Evolutionary conservation across 2,888 invertebrate genomes (phyloP).

Genomic region (Liopterus haemorrhoidalis): DNA sequence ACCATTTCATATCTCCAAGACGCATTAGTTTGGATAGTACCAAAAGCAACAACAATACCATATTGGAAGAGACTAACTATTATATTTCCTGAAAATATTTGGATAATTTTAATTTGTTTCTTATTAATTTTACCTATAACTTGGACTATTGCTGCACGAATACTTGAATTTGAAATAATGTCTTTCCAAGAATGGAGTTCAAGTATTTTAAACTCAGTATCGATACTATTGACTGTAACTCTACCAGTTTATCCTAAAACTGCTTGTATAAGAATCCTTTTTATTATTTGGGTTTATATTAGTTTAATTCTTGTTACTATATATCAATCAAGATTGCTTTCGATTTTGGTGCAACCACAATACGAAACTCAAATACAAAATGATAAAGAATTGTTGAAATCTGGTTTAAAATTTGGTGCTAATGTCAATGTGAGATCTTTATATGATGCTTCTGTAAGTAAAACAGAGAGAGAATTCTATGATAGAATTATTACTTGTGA

Average conservation of each 20-base stretch:
- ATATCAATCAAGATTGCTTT: slow-evolving; percentile 23
- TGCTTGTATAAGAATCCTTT: slow-evolving; percentile 9
- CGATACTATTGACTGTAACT: slow-evolving; percentile 8
- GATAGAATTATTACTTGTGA: slow-evolving; percentile 5
- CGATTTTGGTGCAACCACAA: slow-evolving; percentile 15
- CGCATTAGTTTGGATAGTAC: slow-evolving; percentile 12
- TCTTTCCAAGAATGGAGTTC: neutral
- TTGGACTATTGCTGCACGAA: slow-evolving; percentile 3
- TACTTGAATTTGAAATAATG: slow-evolving; percentile 5
- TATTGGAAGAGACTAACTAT: slow-evolving; percentile 6
- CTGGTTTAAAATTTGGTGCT: slow-evolving; percentile 19
- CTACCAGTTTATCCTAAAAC: slow-evolving; percentile 12
- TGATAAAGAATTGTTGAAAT: slow-evolving; percentile 17
- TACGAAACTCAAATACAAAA: slow-evolving; percentile 22
- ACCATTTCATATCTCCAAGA: slow-evolving; percentile 12
- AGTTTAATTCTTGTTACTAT: slow-evolving; percentile 12
- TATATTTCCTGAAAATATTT: slow-evolving; percentile 6
- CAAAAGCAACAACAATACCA: slow-evolving; percentile 4
- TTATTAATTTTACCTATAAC: slow-evolving; percentile 6
- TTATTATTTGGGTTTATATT: slow-evolving; percentile 8
- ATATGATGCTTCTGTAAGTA: slow-evolving; percentile 1
- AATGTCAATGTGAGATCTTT: slow-evolving; percentile 8
- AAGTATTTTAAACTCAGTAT: slow-evolving; percentile 1
- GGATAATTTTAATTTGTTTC: slow-evolving; percentile 6
- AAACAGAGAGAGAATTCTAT: slow-evolving; percentile 1